These are phyloP conservation scores for Hephaestus fuliginosus DNA, from an alignment of 2,797 vertebrate genomes.

Conservation along the genomic window DNA sequence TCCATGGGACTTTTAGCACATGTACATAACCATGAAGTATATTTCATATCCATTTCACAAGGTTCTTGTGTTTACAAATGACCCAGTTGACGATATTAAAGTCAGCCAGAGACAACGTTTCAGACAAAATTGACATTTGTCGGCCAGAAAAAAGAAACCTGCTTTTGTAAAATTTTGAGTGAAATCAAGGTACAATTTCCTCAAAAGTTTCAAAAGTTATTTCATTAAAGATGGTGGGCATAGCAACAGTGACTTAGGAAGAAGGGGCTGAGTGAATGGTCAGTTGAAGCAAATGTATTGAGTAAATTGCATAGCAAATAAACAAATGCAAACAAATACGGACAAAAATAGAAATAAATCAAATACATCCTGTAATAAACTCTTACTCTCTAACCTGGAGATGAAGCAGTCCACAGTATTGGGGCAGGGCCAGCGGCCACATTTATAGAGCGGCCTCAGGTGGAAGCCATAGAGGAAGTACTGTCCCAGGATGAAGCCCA, in stretches of 20 bases:
- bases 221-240: not conserved
- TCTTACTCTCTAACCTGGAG: slow-evolving; percentile 81
- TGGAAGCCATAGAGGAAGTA: slow-evolving; percentile 95
- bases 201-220: not conserved
- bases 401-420: slow-evolving; percentile 98
- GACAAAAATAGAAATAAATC: not conserved
- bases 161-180: not conserved
- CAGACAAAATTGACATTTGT: not conserved
- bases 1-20: not conserved
- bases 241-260: not conserved
- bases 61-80: too few relatives aligned
- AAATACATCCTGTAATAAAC: not conserved
- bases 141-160: not conserved
- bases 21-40: not conserved
- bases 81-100: too few relatives aligned
- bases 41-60: not conserved
- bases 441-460: slow-evolving; percentile 93
- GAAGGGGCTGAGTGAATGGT: not conserved
- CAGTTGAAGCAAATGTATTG: not conserved
- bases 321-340: slow-evolving; percentile 1
- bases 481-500: slow-evolving; percentile 95
- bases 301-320: not conserved
- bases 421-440: slow-evolving; percentile 93
- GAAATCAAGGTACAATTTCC: not conserved
- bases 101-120: too few relatives aligned